phyloP scores from a whole-genome alignment of 1,140 invertebrate genomes.

The Manduca sexta region DNA sequence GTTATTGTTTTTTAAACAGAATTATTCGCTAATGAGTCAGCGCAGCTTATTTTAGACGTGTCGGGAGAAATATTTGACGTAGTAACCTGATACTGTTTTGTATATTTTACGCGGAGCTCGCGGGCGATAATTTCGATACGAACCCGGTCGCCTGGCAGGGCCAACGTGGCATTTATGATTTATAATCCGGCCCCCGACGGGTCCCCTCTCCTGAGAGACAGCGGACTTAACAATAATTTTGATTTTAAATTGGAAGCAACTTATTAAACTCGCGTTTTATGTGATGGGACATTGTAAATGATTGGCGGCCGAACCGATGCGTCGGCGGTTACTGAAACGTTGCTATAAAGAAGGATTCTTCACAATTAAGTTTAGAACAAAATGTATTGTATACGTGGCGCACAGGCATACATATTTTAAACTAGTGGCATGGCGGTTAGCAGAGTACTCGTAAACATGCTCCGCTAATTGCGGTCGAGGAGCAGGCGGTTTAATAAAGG shows the following conservation, averaged over 20 bases:
- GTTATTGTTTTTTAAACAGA: background rate
- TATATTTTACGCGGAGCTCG: constrained; percentile 55
- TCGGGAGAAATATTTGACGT: constrained; percentile 54
- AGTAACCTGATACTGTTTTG: constrained; percentile 66
- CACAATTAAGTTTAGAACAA: too few species aligned
- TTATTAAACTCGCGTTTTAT: constrained; percentile 53
- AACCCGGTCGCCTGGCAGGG: constrained; percentile 35
- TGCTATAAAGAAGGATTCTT: background rate
- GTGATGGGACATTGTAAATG: constrained; percentile 37
- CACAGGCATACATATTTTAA: too few species aligned
- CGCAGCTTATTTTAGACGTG: constrained; percentile 44
- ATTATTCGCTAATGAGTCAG: constrained; percentile 41
- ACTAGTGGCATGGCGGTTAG: too few species aligned
- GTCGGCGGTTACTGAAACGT: background rate
- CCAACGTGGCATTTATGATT: constrained; percentile 68
- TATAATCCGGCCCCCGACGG: constrained; percentile 63
- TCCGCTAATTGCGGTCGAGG: too few species aligned
- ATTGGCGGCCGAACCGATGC: constrained; percentile 14
- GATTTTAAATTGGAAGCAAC: constrained; percentile 63
- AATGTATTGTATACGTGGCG: too few species aligned
- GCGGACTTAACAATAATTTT: constrained; percentile 60
- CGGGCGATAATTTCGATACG: constrained; percentile 66
- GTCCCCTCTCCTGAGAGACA: constrained; percentile 56
- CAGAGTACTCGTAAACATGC: too few species aligned
- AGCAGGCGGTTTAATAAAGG: too few species aligned